A percentile compares a stretch with the other conserved stretches of the same genome.
These are phyloP conservation scores for Erebia ligea DNA, from an alignment of 2,888 invertebrate species.

Conservation along the genomic window DNA sequence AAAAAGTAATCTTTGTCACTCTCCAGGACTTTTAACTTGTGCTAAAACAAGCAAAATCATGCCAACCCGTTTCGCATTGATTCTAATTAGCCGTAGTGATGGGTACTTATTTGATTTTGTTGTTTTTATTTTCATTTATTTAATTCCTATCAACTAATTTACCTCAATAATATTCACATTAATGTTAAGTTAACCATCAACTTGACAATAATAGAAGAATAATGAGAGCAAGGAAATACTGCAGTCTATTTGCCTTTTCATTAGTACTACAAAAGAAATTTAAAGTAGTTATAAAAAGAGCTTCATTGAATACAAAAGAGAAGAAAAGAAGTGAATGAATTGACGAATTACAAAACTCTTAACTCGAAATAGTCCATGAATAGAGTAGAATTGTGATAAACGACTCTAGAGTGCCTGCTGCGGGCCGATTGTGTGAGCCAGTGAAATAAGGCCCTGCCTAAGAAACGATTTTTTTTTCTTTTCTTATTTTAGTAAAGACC, in stretches of 20 bases:
- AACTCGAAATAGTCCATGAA: constrained; percentile 30
- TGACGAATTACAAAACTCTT: constrained; percentile 33
- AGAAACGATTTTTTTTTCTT: constrained; percentile 18
- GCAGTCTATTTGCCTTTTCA: constrained; percentile 21
- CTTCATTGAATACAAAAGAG: constrained; percentile 21
- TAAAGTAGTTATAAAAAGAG: constrained; percentile 14
- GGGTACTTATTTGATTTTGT: too few relatives aligned
- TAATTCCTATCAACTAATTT: too few relatives aligned
- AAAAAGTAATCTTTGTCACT: too few relatives aligned
- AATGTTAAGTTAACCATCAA: neutral
- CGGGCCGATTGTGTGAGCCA: constrained; percentile 27
- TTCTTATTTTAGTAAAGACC: constrained; percentile 31
- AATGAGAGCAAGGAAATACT: constrained; percentile 4
- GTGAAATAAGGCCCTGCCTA: constrained; percentile 26
- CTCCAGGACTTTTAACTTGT: too few relatives aligned
- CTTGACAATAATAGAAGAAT: neutral
- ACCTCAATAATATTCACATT: too few relatives aligned
- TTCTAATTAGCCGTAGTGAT: too few relatives aligned
- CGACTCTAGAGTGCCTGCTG: constrained; percentile 24
- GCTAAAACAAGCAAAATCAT: too few relatives aligned
- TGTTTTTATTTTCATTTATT: too few relatives aligned
- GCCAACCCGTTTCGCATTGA: too few relatives aligned
- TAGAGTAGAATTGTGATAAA: constrained; percentile 37
- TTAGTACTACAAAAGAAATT: constrained; percentile 21
- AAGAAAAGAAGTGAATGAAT: constrained; percentile 27